phyloP scores from a whole-genome alignment of 2,888 invertebrate genomes.

The Epinotia brunnichana region DNA sequence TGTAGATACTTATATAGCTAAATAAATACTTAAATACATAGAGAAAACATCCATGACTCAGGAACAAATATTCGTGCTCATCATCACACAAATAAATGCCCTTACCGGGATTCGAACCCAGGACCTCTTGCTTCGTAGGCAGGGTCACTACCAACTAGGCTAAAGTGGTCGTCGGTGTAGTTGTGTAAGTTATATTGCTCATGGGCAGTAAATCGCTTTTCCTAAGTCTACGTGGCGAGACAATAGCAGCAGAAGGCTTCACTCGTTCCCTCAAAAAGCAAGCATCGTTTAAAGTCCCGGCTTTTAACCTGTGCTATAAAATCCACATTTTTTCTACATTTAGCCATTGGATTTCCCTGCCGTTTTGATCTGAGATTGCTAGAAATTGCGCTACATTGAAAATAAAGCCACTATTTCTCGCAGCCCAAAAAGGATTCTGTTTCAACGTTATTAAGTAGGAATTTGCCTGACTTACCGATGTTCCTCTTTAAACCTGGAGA shows the following conservation, averaged over 20 bases:
- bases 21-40: too few relatives aligned
- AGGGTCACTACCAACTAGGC: too few relatives aligned
- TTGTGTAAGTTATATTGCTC: too few relatives aligned
- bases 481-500: conserved; percentile 41
- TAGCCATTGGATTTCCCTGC: conserved; percentile 59
- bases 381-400: conserved; percentile 64
- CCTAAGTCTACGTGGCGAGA: conserved; percentile 1
- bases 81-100: too few relatives aligned
- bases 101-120: too few relatives aligned
- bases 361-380: conserved; percentile 66
- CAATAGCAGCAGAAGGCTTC: conserved; percentile 13
- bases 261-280: conserved; percentile 10
- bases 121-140: too few relatives aligned
- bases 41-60: too few relatives aligned
- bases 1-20: too few relatives aligned
- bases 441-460: conserved; percentile 6
- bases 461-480: conserved; percentile 15
- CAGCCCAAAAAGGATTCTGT: conserved; percentile 20
- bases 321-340: conserved; percentile 52
- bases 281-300: conserved; percentile 32
- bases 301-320: conserved; percentile 45
- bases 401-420: conserved; percentile 32
- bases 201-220: not conserved
- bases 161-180: too few relatives aligned
- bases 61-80: too few relatives aligned